Conservation (phyloP, 2,888 invertebrate species). For the Norana najaformis region DNA sequence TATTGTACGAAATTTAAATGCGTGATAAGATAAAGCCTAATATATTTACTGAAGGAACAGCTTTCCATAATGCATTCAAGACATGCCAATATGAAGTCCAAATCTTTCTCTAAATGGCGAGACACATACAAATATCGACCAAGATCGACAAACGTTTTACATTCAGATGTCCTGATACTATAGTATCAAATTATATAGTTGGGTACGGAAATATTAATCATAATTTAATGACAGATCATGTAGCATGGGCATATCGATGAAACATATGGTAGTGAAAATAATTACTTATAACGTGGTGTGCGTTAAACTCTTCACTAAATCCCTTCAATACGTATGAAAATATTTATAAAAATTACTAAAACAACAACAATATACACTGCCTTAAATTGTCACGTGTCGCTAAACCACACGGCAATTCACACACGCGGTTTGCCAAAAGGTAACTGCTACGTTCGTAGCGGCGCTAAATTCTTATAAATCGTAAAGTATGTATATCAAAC, state of each 20-base stretch:
- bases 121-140: too few relatives aligned
- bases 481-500: not conserved
- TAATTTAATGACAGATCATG: not conserved
- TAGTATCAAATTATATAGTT: not conserved
- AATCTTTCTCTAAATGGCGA: too few relatives aligned
- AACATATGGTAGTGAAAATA: too few relatives aligned
- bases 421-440: not conserved
- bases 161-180: not conserved
- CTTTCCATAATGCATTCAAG: too few relatives aligned
- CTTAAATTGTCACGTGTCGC: not conserved
- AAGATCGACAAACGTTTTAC: too few relatives aligned
- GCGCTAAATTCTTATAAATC: not conserved
- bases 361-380: not conserved
- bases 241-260: too few relatives aligned
- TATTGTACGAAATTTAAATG: too few relatives aligned
- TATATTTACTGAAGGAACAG: too few relatives aligned
- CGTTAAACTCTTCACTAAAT: too few relatives aligned
- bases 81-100: too few relatives aligned
- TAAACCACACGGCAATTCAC: not conserved
- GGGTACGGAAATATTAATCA: not conserved
- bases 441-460: not conserved
- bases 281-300: too few relatives aligned
- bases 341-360: not conserved
- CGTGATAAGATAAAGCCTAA: too few relatives aligned
- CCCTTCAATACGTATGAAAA: not conserved